These are phyloP conservation scores for Eciton burchellii DNA, from an alignment of 1,140 invertebrate genomes.

Conservation along the genomic window DNA sequence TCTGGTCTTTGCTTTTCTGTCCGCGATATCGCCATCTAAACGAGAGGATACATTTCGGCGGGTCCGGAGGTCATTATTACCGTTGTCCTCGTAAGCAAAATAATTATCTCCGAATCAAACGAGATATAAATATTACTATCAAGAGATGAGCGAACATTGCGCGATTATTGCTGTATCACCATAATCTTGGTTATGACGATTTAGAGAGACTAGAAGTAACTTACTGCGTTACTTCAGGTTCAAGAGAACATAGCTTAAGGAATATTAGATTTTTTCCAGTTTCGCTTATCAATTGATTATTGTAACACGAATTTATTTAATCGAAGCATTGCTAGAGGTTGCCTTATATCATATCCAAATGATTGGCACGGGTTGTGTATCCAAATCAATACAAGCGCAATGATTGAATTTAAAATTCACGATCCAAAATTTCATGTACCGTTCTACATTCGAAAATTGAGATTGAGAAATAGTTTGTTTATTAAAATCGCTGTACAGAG, in stretches of 20 bases:
- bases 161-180: neutral
- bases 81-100: too few relatives aligned
- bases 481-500: conserved; percentile 43
- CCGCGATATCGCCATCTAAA: too few relatives aligned
- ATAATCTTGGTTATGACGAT: conserved; percentile 82
- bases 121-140: neutral
- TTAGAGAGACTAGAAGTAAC: conserved; percentile 85
- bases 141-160: neutral
- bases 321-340: conserved; percentile 67
- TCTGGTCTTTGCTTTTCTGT: too few relatives aligned
- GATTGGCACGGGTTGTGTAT: conserved; percentile 26
- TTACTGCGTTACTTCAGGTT: conserved; percentile 83
- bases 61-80: too few relatives aligned
- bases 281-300: conserved; percentile 65
- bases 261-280: conserved; percentile 56
- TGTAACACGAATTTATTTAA: conserved; percentile 75
- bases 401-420: neutral
- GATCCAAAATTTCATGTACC: neutral
- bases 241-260: conserved; percentile 80
- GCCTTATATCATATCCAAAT: conserved; percentile 47
- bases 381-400: conserved; percentile 1
- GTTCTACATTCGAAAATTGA: conserved; percentile 1
- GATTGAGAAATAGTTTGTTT: conserved; percentile 14
- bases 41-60: too few relatives aligned
- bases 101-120: neutral